Base-by-base conservation (phyloP, 2,888 invertebrate species). In the Melanophora roralis region DNA sequence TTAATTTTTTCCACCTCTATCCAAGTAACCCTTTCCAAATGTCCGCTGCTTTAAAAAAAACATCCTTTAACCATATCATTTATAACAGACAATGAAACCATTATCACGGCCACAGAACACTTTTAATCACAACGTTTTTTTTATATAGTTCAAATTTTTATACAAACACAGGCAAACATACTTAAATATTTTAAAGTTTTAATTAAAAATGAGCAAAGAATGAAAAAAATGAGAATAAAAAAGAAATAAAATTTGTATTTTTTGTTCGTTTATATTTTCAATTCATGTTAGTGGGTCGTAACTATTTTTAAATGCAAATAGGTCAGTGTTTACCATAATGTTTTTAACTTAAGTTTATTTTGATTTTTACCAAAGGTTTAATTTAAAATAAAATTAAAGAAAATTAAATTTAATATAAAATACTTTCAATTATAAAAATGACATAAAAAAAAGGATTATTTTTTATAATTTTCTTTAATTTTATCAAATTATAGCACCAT, bases 91-190 rank as follows among this genome's bases (percentile, higher is more conserved):
- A 65, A 59, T 75, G 19, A 57, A 65, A 79, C 62, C 69, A 71
- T 67, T 79, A 67, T 62, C 79, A 68, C 21, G 68, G 68, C 43
- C 78, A 59, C 51, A 64, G 49, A 60, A 68, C 43, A 68, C 53
- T 60, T 72, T 51, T 12, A 43, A 53, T 19, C 16, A 12, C 19
- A 9, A 62, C 11, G 27, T 21, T 36, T 57, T 73, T 45, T 47
- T 72, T 36, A 14, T 45, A 12, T 60, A 0, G 12, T 40, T 27
- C 27, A 27, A 27, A 5, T 27, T 27, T 27, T 27, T 6, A 27
- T 27, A 27, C 6, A 6, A 5, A 27, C 6, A 6, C 6, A 6
- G 3, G 27, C n/a, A n/a, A n/a, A n/a, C n/a, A n/a, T 27, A 27
- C 6, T 3, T 27, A 27, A 6, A 45, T 19, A 36, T 34, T 55